Base-by-base conservation (phyloP, 2,797 vertebrate species). In the Bucorvus abyssinicus region DNA sequence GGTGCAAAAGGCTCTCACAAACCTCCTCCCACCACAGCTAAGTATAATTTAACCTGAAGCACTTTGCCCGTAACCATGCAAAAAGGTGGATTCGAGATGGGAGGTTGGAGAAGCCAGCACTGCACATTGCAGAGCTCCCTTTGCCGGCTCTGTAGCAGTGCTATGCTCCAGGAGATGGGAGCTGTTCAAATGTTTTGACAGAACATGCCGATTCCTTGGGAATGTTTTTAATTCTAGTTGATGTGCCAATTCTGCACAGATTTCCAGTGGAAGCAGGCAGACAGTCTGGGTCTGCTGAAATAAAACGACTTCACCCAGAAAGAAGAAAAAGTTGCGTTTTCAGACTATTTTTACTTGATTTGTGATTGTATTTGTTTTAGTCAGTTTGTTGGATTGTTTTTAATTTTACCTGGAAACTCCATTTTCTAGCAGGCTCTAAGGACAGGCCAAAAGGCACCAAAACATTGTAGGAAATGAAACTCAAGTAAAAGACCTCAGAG, bases 131-230 rank as follows among this genome's bases (percentile, higher is more conserved):
- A 68, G 84, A 90, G 80, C 87, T 93, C 75, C 71, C 77, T 82
- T 44, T 40, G 87, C 82, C 18, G 29, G 67, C 82, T 91, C 55
- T 0, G 1, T 78, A 69, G 93, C 85, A 86, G 49, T 23, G 19
- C 89, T 81, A 59, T 82, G 89, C 78, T 56, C 78, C 2, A 14
- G 84, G 95, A 95, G 94, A 94, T 3, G 9, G 86, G 92, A 97
- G 94, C 94, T 95, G 92, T 94, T 95, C 94, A 94, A 96, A 95
- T 95, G 92, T 94, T 95, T 95, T 95, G 94, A 95, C 94, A 95
- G 94, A 97, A 93, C 87, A 68, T 77, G 78, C 90, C 71, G 75
- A 95, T 92, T 95, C 71, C 93, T 95, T 4, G n/a, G 94, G 92
- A 95, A 95, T 96, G 92, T 95, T 95, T 97, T 97, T 96, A 40